These are phyloP conservation scores for Ptiloglossa arizonensis DNA, from an alignment of 1,140 invertebrate species.

Conservation along the genomic window DNA sequence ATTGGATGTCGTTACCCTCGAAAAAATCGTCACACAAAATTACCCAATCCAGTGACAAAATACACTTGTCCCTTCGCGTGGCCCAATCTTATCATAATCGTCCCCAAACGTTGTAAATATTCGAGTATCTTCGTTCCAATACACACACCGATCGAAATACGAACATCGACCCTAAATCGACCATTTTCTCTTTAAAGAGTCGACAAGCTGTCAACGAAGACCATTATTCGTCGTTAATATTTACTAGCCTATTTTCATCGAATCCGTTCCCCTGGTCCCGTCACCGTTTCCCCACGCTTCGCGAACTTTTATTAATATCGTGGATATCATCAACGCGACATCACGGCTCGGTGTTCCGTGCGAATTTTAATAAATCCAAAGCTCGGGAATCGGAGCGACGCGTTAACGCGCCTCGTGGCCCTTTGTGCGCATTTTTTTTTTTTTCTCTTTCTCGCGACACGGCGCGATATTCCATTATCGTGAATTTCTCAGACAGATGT, in stretches of 20 bases:
- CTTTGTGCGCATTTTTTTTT: constrained; percentile 37
- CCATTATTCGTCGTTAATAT: constrained; percentile 24
- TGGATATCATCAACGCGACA: constrained; percentile 1
- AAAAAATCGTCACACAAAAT: too few species aligned
- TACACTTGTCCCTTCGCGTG: too few species aligned
- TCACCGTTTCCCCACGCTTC: too few species aligned
- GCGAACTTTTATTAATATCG: constrained; percentile 33
- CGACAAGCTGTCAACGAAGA: neutral
- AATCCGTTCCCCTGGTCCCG: too few species aligned
- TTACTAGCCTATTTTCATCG: constrained; percentile 12
- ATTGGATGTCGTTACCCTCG: too few species aligned
- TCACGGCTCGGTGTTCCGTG: neutral
- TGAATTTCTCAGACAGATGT: constrained; percentile 43
- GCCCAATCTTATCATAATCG: too few species aligned
- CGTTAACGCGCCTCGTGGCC: constrained; percentile 7
- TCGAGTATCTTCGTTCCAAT: too few species aligned
- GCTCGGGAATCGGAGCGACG: neutral
- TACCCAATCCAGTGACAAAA: too few species aligned
- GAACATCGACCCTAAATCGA: neutral
- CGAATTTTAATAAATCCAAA: constrained; percentile 46
- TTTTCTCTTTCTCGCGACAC: neutral
- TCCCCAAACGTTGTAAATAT: too few species aligned
- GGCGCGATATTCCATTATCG: constrained; percentile 25
- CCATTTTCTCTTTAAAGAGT: neutral
- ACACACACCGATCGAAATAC: too few species aligned